Evolutionary conservation across 2,113 vertebrate species (phyloP), one percentile per base, ranked within the genome.

Genomic region (Limnothrissa miodon): DNA sequence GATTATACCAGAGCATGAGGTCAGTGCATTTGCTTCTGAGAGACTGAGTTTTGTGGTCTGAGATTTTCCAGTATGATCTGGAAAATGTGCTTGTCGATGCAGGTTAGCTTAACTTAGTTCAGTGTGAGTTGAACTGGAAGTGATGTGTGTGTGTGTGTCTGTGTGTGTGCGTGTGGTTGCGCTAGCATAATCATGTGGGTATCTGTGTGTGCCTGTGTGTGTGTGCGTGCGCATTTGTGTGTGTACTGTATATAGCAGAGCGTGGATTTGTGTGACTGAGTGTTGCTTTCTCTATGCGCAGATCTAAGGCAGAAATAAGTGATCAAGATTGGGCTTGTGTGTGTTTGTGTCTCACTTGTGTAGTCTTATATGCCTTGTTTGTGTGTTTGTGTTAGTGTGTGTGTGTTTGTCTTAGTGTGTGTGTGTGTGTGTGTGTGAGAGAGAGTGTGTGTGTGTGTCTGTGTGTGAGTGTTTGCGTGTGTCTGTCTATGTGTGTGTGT

Each of bases 221-320:
- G 21, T 25, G 21, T 59, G 56, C 7, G 56, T 3, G 23, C 85
- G 42, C 70, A 82, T 83, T 91, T 84, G 53, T 56, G 53, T 56
- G 53, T 56, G 53, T n/a, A n/a, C n/a, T 56, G 53, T 56, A 21
- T 62, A n/a, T 62, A 62, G n/a, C n/a, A 62, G 59, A 29, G 6
- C 25, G 29, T 62, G 59, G 25, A 11, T 25, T 5, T 51, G 48
- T 51, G 48, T 7, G 45, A 19, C 21, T 51, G 48, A 51, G 45
- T 46, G 45, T 13, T 10, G 48, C n/a, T 7, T 6, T 23, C 59
- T 62, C 8, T 62, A 25, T 62, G 25, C 29, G 59, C 23, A 62
- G 9, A 6, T 62, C 23, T 62, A 62, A 62, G 59, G 59, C 25
- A 6, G 56, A 62, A 62, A 8, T 62, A 15, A 51, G 48, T 13